Conservation (phyloP, 2,888 invertebrate species). For the Leucoptera coffeella region DNA sequence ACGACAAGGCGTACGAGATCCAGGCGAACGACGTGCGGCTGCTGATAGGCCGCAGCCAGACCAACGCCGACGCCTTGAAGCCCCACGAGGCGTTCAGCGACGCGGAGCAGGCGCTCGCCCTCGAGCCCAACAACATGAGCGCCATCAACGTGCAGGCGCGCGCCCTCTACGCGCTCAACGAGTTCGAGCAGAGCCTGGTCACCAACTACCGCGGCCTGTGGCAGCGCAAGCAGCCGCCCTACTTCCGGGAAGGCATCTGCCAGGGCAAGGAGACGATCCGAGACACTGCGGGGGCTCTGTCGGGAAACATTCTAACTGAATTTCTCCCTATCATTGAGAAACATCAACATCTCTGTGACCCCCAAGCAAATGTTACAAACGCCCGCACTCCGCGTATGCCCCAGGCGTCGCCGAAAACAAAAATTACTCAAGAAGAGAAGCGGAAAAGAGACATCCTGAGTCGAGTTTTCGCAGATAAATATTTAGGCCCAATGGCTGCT, state of each 20-base stretch:
- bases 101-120: constrained; percentile 32
- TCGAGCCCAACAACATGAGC: constrained; percentile 32
- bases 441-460: constrained; percentile 26
- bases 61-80: constrained; percentile 34
- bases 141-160: constrained; percentile 39
- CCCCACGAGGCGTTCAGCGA: constrained; percentile 34
- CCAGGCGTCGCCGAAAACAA: constrained; percentile 17
- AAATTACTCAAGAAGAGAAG: constrained; percentile 35
- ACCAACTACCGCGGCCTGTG: constrained; percentile 33
- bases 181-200: constrained; percentile 39
- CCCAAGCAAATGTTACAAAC: constrained; percentile 16
- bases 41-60: constrained; percentile 33
- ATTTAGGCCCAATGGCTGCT: constrained; percentile 41
- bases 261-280: constrained; percentile 40
- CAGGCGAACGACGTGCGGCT: constrained; percentile 26
- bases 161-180: constrained; percentile 40
- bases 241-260: constrained; percentile 39
- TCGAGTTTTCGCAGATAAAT: constrained; percentile 41
- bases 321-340: constrained; percentile 35
- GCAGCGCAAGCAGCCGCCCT: constrained; percentile 27
- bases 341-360: constrained; percentile 15
- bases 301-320: constrained; percentile 34
- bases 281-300: constrained; percentile 36
- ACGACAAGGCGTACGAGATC: constrained; percentile 29
- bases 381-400: constrained; percentile 24